Percentiles rank a stretch among this genome's conserved stretches.
These are phyloP conservation scores for Buathra laborator DNA, from an alignment of 2,888 invertebrate species.

Conservation along the genomic window DNA sequence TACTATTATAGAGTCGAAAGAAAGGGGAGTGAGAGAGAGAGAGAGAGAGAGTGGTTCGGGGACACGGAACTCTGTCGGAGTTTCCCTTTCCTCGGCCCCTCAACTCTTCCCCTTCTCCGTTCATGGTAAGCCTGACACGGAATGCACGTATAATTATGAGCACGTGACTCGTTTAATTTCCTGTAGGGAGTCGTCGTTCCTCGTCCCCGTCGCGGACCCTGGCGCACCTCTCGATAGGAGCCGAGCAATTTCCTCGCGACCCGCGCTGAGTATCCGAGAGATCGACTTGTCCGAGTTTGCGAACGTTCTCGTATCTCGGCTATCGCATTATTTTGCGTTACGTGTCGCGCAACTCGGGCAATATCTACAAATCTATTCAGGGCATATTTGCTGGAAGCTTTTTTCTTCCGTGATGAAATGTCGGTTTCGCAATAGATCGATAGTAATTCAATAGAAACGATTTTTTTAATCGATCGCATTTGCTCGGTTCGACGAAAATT, in stretches of 20 bases:
- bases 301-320: conserved; percentile 33
- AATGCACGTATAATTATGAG: conserved; percentile 82
- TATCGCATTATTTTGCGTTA: conserved; percentile 49
- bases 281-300: conserved; percentile 54
- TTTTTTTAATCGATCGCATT: no score
- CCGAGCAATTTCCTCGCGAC: conserved; percentile 78
- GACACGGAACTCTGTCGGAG: conserved; percentile 44
- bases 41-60: neutral
- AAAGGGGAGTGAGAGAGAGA: neutral
- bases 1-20: neutral
- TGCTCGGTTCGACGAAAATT: no score
- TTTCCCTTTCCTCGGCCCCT: conserved; percentile 16
- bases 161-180: conserved; percentile 84
- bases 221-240: conserved; percentile 50
- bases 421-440: no score
- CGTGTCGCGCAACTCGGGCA: conserved; percentile 21
- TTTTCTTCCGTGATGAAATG: neutral
- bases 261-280: conserved; percentile 36
- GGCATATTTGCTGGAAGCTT: conserved; percentile 29
- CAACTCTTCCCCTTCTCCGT: neutral
- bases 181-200: conserved; percentile 74
- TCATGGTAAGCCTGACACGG: conserved; percentile 52
- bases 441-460: no score
- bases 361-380: conserved; percentile 59
- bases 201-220: conserved; percentile 29